Evolutionary conservation across 2,113 vertebrate genomes (phyloP), one percentile per base, ranked within the genome.

Genomic region (Leptosomus discolor): DNA sequence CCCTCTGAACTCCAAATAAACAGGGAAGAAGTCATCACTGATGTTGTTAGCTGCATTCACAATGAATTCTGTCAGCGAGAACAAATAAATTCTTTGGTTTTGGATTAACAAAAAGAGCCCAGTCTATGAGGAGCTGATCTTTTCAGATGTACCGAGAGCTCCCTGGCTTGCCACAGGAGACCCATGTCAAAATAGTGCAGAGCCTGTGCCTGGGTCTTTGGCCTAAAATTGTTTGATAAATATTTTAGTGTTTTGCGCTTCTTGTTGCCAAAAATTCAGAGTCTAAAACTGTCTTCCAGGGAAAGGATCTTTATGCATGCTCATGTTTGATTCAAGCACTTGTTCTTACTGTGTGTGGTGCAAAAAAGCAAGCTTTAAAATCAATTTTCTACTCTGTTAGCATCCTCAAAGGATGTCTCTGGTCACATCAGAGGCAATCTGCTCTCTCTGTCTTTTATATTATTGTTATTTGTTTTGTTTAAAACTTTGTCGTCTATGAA

Each of bases 291-390:
- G n/a, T 56, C 81, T 97, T 94, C 63, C 43, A 45, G 37, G 32
- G 58, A 85, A 67, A 41, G 50, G 39, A 82, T 95, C 89, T 82
- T 96, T 96, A 97, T 95, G 57, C 46, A 90, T 88, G 68, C 88
- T 93, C 89, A 74, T 96, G 63, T 92, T 93, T 92, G 92, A 95
- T 95, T 92, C 92, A 96, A 91, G 34, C 29, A 6, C 39, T 93
- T 46, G 5, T 77, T 96, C 75, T 64, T 84, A 22, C 56, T 81
- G 29, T 70, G 22, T 41, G 32, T 92, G 81, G 50, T 88, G 23
- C 85, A 82, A 77, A 94, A 88, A 89, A 22, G 36, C 34, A 77
- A 67, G 60, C 77, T 96, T 94, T 86, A 86, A 93, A 86, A 92
- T 94, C 69, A 73, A 24, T 90, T 93, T 82, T 83, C 32, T 69